Evolutionary conservation across 1,140 invertebrate genomes (phyloP), one percentile per base, ranked within the genome.

Genomic region (Brachionus paranguensis): DNA sequence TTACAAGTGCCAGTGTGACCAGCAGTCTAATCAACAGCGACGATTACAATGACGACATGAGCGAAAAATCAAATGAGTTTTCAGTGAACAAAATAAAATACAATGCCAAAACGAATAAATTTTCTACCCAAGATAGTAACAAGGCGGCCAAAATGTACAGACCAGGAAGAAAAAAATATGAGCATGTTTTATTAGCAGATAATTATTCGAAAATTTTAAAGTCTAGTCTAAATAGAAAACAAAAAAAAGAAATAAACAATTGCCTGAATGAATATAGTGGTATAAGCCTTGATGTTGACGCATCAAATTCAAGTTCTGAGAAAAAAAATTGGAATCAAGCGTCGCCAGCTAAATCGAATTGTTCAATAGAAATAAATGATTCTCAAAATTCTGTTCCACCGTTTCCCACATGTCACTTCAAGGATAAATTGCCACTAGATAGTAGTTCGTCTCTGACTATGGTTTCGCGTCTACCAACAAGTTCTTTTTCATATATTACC

Each of bases 51-150:
- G 72, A 76, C 27, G 45, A 76, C 53, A n/a, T 76, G 14, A 76
- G 27, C 24, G 45, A 76, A 29, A 76, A 76, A 74, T 24, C 41
- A 43, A 74, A 74, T 7, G 33, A 43, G 8, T 27, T 20, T 24
- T 33, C 47, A 37, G 53, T 81, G 24, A 81, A 81, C 27, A 81
- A 53, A 20, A 81, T 81, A 10, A 81, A 81, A 64, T 81, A 81
- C 20, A 81, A 81, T 65, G 78, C 78, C 8, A 81, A 81, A 81
- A 81, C 53, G 27, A 81, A 81, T 47, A 50, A 24, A 45, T 14
- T 76, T n/a, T 50, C 29, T 8, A 72, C 68, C 1, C 37, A 43
- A 10, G 68, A 72, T 17, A 20, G 0, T 43, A 20, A 14, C 12
- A 72, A 41, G 33, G n/a, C 33, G 2, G 7, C n/a, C 14, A 72